A percentile compares a stretch with the other conserved stretches of the same genome.
Evolutionary conservation across 2,797 vertebrate species (phyloP).

Genomic region (Lophius americanus): DNA sequence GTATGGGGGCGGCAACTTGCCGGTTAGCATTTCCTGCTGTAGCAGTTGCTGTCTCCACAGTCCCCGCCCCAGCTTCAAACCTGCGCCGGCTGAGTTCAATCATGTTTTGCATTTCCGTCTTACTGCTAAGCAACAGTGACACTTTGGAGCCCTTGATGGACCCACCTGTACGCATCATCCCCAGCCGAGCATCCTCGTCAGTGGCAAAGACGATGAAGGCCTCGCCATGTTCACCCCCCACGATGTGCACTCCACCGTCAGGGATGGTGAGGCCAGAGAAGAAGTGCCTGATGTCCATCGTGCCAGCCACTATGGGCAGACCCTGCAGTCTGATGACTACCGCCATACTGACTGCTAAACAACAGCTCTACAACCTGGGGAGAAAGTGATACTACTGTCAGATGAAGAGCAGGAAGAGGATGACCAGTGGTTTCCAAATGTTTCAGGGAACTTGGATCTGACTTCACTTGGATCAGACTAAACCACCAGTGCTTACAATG

Average conservation of each 20-base stretch:
- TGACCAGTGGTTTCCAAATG: slow-evolving; percentile 65
- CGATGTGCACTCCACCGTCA: slow-evolving; percentile 99
- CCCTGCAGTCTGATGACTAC: slow-evolving; percentile 99
- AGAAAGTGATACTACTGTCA: slow-evolving; percentile 95
- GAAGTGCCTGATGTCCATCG: slow-evolving; percentile 99
- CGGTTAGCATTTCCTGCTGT: slow-evolving; percentile 87
- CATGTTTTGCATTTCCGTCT: slow-evolving; percentile 99
- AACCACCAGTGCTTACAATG: slow-evolving; percentile 8
- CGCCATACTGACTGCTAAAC: slow-evolving; percentile 95
- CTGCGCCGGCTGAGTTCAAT: slow-evolving; percentile 98
- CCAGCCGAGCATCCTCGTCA: slow-evolving; percentile 99
- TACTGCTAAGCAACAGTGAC: slow-evolving; percentile 97
- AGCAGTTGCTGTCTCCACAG: slow-evolving; percentile 80
- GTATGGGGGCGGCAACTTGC: slow-evolving; percentile 80
- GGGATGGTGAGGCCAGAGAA: slow-evolving; percentile 99
- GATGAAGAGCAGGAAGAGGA: slow-evolving; percentile 74
- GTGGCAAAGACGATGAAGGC: slow-evolving; percentile 99
- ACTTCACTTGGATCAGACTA: not conserved
- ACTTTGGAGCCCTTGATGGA: slow-evolving; percentile 99
- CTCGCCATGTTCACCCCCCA: slow-evolving; percentile 99
- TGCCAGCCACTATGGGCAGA: slow-evolving; percentile 99
- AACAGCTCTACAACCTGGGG: slow-evolving; percentile 92
- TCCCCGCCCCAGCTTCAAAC: slow-evolving; percentile 89
- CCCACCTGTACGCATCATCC: slow-evolving; percentile 99
- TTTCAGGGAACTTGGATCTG: slow-evolving; percentile 21